Percentiles rank a stretch among this genome's conserved stretches.
Conservation (phyloP, 2,797 vertebrate species). For the Hybognathus amarus region DNA sequence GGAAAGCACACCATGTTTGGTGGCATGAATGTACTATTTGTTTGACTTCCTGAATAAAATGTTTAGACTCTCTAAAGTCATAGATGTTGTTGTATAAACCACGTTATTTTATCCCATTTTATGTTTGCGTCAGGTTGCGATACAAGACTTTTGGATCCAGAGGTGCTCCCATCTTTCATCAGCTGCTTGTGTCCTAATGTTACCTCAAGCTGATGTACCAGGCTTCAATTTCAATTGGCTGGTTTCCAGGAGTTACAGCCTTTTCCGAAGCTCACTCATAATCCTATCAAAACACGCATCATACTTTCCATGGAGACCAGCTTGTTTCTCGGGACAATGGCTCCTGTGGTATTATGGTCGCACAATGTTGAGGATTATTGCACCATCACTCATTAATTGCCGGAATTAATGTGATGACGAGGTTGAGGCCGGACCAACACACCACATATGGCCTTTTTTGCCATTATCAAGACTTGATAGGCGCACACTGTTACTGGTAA, state of each 20-base stretch:
- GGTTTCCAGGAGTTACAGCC: conserved; percentile 51
- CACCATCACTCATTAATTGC: conserved; percentile 55
- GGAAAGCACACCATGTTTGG: conserved; percentile 27
- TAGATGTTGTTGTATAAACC: neutral
- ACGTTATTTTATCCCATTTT: neutral
- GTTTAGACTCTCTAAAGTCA: conserved; percentile 5
- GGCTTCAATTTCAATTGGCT: conserved; percentile 57
- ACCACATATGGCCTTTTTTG: conserved; percentile 22
- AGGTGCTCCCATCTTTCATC: conserved; percentile 37
- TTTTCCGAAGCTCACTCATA: conserved; percentile 56
- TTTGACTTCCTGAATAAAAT: conserved; percentile 16
- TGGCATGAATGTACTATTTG: conserved; percentile 1
- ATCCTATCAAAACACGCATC: conserved; percentile 65
- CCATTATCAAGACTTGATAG: conserved; percentile 15
- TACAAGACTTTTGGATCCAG: conserved; percentile 18
- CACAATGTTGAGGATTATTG: conserved; percentile 56
- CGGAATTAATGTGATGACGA: conserved; percentile 44
- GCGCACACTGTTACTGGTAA: conserved; percentile 9
- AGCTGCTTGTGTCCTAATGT: conserved; percentile 56
- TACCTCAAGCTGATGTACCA: conserved; percentile 56
- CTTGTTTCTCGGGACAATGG: conserved; percentile 47
- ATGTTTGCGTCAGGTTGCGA: neutral
- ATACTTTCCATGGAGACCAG: conserved; percentile 62
- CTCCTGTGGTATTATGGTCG: conserved; percentile 49
- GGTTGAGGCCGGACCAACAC: conserved; percentile 9